Base-by-base conservation (phyloP, 2,888 invertebrate genomes). In the Baccha elongata region DNA sequence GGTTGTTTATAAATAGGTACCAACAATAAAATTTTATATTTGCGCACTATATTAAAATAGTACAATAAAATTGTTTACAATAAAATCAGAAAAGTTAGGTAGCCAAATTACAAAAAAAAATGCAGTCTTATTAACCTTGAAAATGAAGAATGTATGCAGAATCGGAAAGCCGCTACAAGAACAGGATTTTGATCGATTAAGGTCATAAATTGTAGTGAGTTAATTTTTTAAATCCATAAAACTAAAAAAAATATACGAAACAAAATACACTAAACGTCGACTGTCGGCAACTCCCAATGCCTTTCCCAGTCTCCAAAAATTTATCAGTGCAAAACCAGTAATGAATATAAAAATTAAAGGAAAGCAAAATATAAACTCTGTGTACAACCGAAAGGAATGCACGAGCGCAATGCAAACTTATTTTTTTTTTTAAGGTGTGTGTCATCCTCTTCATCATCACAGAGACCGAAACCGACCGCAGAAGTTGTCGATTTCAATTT, bases 341-440 rank as follows among this genome's bases (percentile, higher is more conserved):
- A 71, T 55, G 35, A 78, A 71, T 71, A 76, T 58, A 58, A 53
- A 74, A 64, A 67, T 46, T 62, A 58, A 69, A 68, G 48, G 29
- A 69, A 73, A 74, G 67, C 15, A 58, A 65, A 79, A 62, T 40
- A 62, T 32, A 32, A 52, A 46, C 65, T 35, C 52, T 32, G 32
- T 55, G 35, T 55, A 44, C 65, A 67, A 44, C 44, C 17, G 15
- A 60, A 67, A 67, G 65, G 37, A 68, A 73, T 79, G 78, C 67
- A 73, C 60, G 68, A 79, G 75, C 69, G 74, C 74, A 80, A 64
- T 26, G 80, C 75, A 71, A 80, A 69, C 21, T 58, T 48, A 19
- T 72, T 29, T 67, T 79, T 10, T 48, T 62, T 35, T 62, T 80
- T 80, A 69, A 75, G 75, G 80, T 80, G 80, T 80, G 80, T 80